Evolutionary conservation across 2,797 vertebrate species (phyloP).

Genomic region (Carcharodon carcharias): DNA sequence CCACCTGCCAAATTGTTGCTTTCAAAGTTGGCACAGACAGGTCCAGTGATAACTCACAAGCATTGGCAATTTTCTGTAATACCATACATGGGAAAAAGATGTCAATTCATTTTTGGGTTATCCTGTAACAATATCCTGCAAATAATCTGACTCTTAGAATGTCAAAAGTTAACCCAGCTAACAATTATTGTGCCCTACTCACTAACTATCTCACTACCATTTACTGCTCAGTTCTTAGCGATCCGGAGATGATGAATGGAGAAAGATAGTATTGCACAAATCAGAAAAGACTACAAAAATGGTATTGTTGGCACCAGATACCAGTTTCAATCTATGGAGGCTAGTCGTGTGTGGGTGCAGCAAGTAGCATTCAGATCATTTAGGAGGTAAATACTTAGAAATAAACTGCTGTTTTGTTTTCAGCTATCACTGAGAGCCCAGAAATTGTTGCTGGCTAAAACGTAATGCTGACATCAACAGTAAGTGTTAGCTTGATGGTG

Average conservation of each 20-base stretch:
- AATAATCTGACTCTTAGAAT: too few species aligned
- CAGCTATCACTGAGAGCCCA: neutral
- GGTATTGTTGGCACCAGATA: neutral
- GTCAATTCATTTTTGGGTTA: neutral
- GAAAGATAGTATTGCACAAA: neutral
- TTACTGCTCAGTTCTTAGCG: neutral
- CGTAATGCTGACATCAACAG: neutral
- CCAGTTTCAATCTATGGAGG: neutral
- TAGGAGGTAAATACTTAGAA: neutral
- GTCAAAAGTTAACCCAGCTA: neutral
- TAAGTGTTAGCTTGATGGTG: neutral
- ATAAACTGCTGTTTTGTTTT: neutral
- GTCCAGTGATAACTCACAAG: neutral
- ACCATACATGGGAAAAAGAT: neutral
- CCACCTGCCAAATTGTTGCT: neutral
- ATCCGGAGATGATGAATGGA: neutral
- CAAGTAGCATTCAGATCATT: neutral
- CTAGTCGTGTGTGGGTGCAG: neutral
- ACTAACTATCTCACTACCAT: neutral
- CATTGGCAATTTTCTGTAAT: neutral
- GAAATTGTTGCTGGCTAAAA: neutral
- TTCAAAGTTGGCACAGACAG: neutral
- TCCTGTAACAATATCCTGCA: neutral
- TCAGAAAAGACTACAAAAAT: neutral
- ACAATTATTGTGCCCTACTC: neutral